Percentiles rank a stretch among this genome's conserved stretches.
Evolutionary conservation across 2,797 vertebrate genomes (phyloP).

Genomic region (Sebastes iracundus): DNA sequence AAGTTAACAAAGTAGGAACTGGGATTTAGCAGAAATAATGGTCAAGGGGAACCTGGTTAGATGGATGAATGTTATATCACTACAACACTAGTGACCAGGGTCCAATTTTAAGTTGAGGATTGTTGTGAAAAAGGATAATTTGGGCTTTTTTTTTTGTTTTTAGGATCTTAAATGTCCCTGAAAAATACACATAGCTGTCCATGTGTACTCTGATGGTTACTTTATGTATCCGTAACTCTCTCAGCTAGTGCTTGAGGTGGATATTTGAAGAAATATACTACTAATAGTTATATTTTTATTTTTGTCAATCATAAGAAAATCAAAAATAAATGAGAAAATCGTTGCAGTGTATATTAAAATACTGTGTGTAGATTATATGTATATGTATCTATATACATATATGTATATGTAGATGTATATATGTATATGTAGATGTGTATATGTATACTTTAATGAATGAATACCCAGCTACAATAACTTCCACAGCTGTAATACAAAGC

Average conservation of each 20-base stretch:
- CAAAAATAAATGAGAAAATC: neutral
- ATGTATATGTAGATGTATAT: too few species aligned
- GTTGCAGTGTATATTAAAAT: neutral
- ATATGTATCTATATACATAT: too few species aligned
- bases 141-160: neutral
- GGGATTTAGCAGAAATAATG: neutral
- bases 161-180: neutral
- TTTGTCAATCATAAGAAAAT: neutral
- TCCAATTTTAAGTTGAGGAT: neutral
- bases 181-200: fast-evolving
- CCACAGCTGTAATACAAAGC: neutral
- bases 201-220: neutral
- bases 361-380: neutral
- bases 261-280: neutral
- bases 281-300: neutral
- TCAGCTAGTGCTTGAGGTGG: neutral
- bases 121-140: neutral
- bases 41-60: neutral
- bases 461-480: neutral
- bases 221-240: neutral
- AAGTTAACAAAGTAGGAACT: constrained; percentile 22
- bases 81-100: neutral
- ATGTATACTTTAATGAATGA: neutral
- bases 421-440: too few species aligned
- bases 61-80: neutral